Percentiles rank a stretch among this genome's conserved stretches.
These are phyloP conservation scores for Tadarida brasiliensis DNA, from an alignment of 2,797 vertebrate species.

Conservation along the genomic window DNA sequence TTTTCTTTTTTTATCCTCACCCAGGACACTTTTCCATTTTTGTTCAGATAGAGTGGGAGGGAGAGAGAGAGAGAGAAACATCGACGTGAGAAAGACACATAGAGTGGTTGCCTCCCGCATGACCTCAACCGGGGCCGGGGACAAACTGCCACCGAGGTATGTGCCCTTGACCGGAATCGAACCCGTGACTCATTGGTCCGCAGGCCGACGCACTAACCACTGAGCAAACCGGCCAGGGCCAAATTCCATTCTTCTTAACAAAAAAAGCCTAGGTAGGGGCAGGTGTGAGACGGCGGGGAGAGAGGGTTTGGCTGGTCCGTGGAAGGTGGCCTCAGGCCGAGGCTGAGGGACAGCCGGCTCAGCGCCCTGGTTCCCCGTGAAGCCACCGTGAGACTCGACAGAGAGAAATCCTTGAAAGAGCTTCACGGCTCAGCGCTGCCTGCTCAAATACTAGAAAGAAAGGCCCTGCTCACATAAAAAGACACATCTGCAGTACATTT, in stretches of 20 bases:
- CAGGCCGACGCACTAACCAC: too few species aligned
- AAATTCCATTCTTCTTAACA: not conserved
- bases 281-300: not conserved
- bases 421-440: conserved; percentile 27
- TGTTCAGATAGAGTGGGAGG: too few species aligned
- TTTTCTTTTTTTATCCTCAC: not conserved
- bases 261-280: too few species aligned
- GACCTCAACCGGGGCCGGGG: too few species aligned
- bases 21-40: too few species aligned
- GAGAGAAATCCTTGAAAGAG: conserved; percentile 78
- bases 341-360: not conserved
- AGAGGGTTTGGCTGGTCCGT: not conserved
- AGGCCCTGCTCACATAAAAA: conserved; percentile 71
- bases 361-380: not conserved
- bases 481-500: conserved; percentile 76
- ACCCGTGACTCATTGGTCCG: too few species aligned
- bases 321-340: not conserved
- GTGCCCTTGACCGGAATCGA: too few species aligned
- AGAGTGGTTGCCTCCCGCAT: too few species aligned
- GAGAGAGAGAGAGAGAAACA: too few species aligned
- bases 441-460: conserved; percentile 70
- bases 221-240: too few species aligned
- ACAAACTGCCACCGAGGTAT: too few species aligned
- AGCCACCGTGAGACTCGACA: not conserved
- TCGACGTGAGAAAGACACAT: too few species aligned